Base-by-base conservation (phyloP, 2,888 invertebrate genomes). In the Phyllotreta striolata region DNA sequence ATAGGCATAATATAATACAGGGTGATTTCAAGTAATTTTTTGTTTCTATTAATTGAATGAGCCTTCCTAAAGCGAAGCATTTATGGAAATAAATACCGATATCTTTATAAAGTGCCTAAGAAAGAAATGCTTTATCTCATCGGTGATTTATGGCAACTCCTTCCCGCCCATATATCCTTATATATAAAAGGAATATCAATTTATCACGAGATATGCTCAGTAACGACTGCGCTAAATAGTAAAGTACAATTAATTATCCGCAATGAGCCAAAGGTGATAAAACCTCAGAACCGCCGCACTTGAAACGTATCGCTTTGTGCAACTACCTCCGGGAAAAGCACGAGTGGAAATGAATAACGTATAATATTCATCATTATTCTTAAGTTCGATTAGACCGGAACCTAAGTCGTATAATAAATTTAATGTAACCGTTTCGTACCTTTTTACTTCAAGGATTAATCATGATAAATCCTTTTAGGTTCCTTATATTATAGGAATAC, bases 121-220 rank as follows among this genome's bases (percentile, higher is more conserved):
- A 52, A 60, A 63, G 56, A 66, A 55, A 46, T 49, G 44, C 43
- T 52, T 66, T 59, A 66, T 63, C 52, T 55, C 66, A 65, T 54
- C 62, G 24, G 59, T 66, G 66, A 66, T 66, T 66, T 66, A 66
- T 66, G 59, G 46, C 41, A 54, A 54, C 51, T 63, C 24, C 39
- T 55, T 55, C 51, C 49, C 66, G 62, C 66, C 62, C 62, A 66
- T 63, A 66, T 60, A 60, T 60, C 52, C 44, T 60, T 60, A 52
- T 60, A 60, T 52, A 60, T 54, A 60, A 60, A 60, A 60, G 60
- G 52, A 60, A 60, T 60, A 60, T 60, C 60, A 60, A 60, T 60
- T 60, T 60, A 60, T 60, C 44, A 60, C 43, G 10, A 44, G 60
- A 60, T 60, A 54, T 60, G 52, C 24, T 60, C 60, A 60, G 60